Evolutionary conservation across 2,113 vertebrate species (phyloP).

Genomic region (Dipodomys spectabilis): DNA sequence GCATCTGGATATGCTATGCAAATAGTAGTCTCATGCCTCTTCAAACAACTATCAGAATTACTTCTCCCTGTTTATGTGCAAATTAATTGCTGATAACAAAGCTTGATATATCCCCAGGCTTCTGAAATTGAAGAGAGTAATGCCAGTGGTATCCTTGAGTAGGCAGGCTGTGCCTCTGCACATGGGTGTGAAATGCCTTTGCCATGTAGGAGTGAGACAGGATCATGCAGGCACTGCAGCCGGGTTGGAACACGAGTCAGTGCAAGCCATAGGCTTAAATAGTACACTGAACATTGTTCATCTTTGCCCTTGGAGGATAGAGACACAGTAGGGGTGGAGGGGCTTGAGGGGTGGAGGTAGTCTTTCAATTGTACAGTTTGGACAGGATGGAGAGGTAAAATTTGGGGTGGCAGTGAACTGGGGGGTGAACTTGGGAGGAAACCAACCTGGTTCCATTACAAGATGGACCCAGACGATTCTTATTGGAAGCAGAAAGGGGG

Average conservation of each 20-base stretch:
- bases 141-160: not conserved
- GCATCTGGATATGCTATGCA: not conserved
- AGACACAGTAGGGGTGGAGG: not conserved
- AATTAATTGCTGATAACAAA: slow-evolving; percentile 34
- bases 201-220: not conserved
- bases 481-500: not conserved
- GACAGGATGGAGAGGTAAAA: not conserved
- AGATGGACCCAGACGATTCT: not conserved
- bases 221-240: not conserved
- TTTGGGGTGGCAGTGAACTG: not conserved
- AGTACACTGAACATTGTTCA: not conserved
- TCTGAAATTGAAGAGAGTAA: slow-evolving; percentile 27
- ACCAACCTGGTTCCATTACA: not conserved
- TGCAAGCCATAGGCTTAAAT: not conserved
- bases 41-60: not conserved
- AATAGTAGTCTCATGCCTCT: not conserved
- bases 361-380: not conserved
- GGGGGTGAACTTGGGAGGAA: not conserved
- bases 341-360: not conserved
- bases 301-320: not conserved
- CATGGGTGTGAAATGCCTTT: not conserved
- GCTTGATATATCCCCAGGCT: not conserved
- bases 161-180: not conserved
- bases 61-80: slow-evolving; percentile 14
- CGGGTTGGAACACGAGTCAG: not conserved